Percentiles rank a stretch among this genome's conserved stretches.
These are phyloP conservation scores for Heterocephalus glaber DNA, from an alignment of 2,113 vertebrate genomes.

Conservation along the genomic window DNA sequence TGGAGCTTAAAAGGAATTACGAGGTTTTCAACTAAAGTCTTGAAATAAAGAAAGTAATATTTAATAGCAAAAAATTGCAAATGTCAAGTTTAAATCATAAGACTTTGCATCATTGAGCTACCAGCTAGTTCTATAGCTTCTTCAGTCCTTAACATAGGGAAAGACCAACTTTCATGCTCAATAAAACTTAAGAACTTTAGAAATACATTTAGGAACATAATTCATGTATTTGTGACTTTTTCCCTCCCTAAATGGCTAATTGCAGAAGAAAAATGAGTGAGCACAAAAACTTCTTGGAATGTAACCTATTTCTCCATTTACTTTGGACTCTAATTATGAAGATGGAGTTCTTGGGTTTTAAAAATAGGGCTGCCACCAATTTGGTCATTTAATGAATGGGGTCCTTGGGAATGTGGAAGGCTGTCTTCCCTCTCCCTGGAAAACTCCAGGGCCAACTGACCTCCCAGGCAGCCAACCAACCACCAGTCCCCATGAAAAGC, in stretches of 20 bases:
- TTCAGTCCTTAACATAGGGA: constrained; percentile 86
- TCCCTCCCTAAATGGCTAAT: constrained; percentile 82
- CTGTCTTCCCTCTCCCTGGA: constrained; percentile 3
- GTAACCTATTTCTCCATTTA: constrained; percentile 73
- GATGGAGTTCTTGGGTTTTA: constrained; percentile 48
- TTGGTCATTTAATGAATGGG: constrained; percentile 62
- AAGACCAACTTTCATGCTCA: constrained; percentile 91
- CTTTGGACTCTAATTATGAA: constrained; percentile 50
- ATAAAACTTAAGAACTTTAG: constrained; percentile 91
- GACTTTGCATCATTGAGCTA: constrained; percentile 90
- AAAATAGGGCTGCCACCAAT: constrained; percentile 49
- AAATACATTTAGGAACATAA: constrained; percentile 87
- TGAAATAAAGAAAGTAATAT: constrained; percentile 90
- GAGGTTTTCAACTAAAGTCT: constrained; percentile 88
- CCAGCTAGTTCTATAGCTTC: constrained; percentile 85
- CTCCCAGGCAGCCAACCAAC: constrained; percentile 54
- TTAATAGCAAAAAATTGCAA: constrained; percentile 89
- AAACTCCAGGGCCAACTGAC: constrained; percentile 44
- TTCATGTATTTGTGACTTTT: constrained; percentile 87
- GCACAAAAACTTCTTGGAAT: constrained; percentile 57
- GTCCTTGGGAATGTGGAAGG: constrained; percentile 16
- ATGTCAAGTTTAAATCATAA: constrained; percentile 90
- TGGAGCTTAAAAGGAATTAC: constrained; percentile 91
- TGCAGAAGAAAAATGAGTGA: constrained; percentile 79
- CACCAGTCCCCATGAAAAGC: constrained; percentile 54